Conservation (phyloP, 2,888 invertebrate species). For the Cotesia congregata region DNA sequence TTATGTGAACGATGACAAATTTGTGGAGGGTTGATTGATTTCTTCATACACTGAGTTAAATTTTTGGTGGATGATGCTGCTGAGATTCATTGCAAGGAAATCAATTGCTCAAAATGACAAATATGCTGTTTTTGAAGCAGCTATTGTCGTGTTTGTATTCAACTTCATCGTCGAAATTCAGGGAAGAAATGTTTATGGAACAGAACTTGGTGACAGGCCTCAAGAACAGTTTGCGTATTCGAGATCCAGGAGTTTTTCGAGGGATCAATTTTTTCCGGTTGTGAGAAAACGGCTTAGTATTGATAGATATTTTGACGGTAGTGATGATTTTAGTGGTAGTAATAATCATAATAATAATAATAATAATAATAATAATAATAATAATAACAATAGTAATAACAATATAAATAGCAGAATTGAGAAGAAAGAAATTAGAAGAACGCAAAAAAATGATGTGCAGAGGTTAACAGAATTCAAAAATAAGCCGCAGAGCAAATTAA, state of each 20-base stretch:
- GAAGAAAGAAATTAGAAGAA: constrained; percentile 25
- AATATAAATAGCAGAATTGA: constrained; percentile 20
- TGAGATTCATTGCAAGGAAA: constrained; percentile 9
- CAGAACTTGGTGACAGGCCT: constrained; percentile 2
- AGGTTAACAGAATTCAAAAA: background rate
- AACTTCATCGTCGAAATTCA: background rate
- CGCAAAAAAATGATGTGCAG: background rate
- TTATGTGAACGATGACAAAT: constrained; percentile 3
- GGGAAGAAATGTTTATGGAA: constrained; percentile 29
- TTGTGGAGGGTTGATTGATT: constrained; percentile 16
- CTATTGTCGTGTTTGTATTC: constrained; percentile 12
- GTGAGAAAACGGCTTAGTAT: constrained; percentile 14
- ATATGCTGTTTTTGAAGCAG: background rate
- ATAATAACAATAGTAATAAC: background rate
- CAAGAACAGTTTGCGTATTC: constrained; percentile 23
- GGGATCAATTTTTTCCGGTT: constrained; percentile 18
- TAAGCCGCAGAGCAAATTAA: constrained; percentile 28
- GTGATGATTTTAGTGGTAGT: background rate
- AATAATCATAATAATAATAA: background rate
- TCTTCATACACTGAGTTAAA: background rate
- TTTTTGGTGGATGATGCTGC: constrained; percentile 25
- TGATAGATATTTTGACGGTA: constrained; percentile 13
- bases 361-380: constrained; percentile 14
- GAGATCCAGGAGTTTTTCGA: constrained; percentile 13
- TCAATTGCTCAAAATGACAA: background rate